A percentile compares a stretch with the other conserved stretches of the same genome.
Conservation (phyloP, 2,888 invertebrate genomes). For the Gerris lacustris region DNA sequence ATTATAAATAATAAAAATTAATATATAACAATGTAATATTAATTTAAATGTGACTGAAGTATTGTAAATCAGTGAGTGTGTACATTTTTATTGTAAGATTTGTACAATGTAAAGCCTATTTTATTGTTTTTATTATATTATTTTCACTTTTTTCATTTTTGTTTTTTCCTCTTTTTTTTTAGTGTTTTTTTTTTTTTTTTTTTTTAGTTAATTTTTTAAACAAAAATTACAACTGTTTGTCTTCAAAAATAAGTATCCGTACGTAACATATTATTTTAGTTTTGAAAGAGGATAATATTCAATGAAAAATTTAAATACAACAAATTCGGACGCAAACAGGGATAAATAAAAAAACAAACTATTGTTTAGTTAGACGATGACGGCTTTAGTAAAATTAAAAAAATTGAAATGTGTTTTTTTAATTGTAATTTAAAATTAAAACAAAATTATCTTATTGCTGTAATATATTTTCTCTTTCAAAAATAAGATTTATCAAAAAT, state of each 20-base stretch:
- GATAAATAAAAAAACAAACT: conserved; percentile 31
- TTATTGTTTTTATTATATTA: neutral
- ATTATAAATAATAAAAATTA: conserved; percentile 5
- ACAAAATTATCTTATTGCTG: too few relatives aligned
- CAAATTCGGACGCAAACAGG: conserved; percentile 45
- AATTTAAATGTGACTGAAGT: conserved; percentile 11
- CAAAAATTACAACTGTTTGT: neutral
- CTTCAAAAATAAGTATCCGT: too few relatives aligned
- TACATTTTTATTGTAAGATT: conserved; percentile 30
- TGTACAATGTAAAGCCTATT: conserved; percentile 17
- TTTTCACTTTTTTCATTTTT: neutral
- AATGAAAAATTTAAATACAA: conserved; percentile 26
- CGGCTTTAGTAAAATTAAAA: too few relatives aligned
- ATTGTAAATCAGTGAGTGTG: conserved; percentile 23
- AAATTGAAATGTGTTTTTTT: too few relatives aligned
- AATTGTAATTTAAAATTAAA: too few relatives aligned
- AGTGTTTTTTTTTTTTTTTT: neutral
- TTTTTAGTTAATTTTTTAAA: neutral
- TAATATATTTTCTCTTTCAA: too few relatives aligned
- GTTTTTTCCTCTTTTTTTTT: neutral
- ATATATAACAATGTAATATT: neutral
- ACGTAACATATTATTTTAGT: neutral
- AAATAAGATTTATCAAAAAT: too few relatives aligned
- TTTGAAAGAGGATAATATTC: neutral
- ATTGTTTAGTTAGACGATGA: neutral